These are phyloP conservation scores for Myrmecophaga tridactyla DNA, from an alignment of 2,113 vertebrate genomes.

Conservation along the genomic window DNA sequence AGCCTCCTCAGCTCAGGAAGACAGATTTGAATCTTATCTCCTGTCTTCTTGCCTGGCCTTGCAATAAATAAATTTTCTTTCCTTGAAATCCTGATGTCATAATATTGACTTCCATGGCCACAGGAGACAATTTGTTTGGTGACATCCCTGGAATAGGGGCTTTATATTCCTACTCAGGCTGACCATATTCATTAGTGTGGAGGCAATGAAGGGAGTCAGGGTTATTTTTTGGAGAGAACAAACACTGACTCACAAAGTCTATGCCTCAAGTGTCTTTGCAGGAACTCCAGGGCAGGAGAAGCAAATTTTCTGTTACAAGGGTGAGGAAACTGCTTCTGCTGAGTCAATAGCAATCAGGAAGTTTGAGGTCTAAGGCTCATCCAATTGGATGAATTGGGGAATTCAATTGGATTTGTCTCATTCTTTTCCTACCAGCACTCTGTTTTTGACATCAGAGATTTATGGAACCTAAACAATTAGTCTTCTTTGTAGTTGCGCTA, in stretches of 20 bases:
- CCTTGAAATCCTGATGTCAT: not conserved
- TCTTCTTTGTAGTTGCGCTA: not conserved
- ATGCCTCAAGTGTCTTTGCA: not conserved
- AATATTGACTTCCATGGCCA: no score
- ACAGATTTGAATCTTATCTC: no score
- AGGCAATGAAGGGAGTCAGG: not conserved
- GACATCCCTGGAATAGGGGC: not conserved
- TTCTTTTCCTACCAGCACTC: not conserved
- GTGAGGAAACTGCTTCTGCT: not conserved
- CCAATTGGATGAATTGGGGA: not conserved
- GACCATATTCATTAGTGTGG: not conserved
- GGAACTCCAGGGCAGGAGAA: not conserved
- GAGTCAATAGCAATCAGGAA: not conserved
- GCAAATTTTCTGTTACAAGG: not conserved
- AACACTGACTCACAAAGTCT: not conserved
- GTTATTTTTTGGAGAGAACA: not conserved
- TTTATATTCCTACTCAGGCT: not conserved
- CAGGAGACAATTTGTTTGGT: not conserved
- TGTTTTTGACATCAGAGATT: not conserved
- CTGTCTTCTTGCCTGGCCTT: no score
- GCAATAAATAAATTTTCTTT: no score
- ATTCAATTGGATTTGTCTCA: not conserved
- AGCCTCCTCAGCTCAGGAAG: no score
- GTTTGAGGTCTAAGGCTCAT: not conserved
- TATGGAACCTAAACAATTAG: not conserved